These are phyloP conservation scores for Melanophora roralis DNA, from an alignment of 2,888 invertebrate species.

Conservation along the genomic window DNA sequence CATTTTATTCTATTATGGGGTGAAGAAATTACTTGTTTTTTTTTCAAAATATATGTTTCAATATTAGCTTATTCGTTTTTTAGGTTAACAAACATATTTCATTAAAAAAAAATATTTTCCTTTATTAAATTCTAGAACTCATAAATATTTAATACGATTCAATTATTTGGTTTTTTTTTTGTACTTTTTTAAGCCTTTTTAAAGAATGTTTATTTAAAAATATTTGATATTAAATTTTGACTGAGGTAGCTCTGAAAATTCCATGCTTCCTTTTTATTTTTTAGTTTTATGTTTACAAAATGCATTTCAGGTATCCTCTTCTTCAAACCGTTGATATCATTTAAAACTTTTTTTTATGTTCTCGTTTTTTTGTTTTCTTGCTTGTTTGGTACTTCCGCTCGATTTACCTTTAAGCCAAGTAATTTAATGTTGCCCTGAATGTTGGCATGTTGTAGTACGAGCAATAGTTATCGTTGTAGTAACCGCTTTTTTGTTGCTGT, in stretches of 20 bases:
- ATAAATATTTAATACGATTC: too few species aligned
- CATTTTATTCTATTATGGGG: neutral
- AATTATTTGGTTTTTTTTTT: too few species aligned
- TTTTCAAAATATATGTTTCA: neutral
- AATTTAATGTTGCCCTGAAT: conserved; percentile 76
- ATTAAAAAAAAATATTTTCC: too few species aligned
- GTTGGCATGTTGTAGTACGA: conserved; percentile 63
- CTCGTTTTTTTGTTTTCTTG: conserved; percentile 55
- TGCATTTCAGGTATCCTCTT: neutral
- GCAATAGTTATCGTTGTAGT: neutral
- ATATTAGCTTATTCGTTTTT: too few species aligned
- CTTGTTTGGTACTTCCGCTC: conserved; percentile 63
- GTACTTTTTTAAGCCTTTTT: too few species aligned
- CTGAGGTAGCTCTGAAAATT: too few species aligned
- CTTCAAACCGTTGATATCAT: neutral
- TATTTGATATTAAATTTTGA: too few species aligned
- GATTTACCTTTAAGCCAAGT: conserved; percentile 65
- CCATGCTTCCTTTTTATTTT: too few species aligned
- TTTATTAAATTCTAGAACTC: too few species aligned
- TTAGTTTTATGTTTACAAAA: conserved; percentile 30
- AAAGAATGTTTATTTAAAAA: too few species aligned
- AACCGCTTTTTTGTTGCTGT: neutral
- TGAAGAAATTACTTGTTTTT: neutral
- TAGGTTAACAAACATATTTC: too few species aligned
- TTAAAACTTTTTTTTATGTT: conserved; percentile 49